phyloP scores from a whole-genome alignment of 2,888 invertebrate species.

The Aleiodes leptofemur region DNA sequence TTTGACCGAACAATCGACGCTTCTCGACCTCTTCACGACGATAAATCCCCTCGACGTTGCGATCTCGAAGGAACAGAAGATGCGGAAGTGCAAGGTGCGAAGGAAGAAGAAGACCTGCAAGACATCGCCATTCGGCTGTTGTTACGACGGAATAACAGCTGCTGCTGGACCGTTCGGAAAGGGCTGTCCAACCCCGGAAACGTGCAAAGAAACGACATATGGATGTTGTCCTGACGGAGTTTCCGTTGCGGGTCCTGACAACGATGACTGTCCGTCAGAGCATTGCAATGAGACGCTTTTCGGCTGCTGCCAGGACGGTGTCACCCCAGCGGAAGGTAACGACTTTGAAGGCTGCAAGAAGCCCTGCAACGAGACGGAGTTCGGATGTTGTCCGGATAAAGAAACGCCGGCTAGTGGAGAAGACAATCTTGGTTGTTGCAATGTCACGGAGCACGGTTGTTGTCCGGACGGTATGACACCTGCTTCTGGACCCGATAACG shows the following conservation, averaged over 20 bases:
- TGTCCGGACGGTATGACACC: constrained; percentile 82
- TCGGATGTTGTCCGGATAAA: constrained; percentile 78
- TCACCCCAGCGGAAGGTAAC: constrained; percentile 87
- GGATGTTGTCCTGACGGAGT: constrained; percentile 92
- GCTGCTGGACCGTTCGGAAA: constrained; percentile 90
- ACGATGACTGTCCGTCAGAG: constrained; percentile 85
- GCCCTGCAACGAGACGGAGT: constrained; percentile 78
- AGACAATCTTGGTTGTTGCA: constrained; percentile 74
- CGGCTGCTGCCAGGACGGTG: constrained; percentile 91
- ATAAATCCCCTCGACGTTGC: constrained; percentile 77
- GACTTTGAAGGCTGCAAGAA: constrained; percentile 89
- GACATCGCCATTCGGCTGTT: constrained; percentile 86
- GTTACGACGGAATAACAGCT: constrained; percentile 85
- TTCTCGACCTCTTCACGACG: constrained; percentile 77
- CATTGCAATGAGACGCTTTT: constrained; percentile 87
- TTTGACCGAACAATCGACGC: constrained; percentile 62
- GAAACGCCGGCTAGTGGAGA: constrained; percentile 73
- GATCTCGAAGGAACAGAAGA: constrained; percentile 75
- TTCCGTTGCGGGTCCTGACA: constrained; percentile 85
- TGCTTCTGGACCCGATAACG: constrained; percentile 80
- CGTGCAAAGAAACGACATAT: constrained; percentile 85
- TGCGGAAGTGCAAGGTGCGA: constrained; percentile 79
- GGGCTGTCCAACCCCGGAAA: constrained; percentile 85
- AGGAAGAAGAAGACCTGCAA: constrained; percentile 80
- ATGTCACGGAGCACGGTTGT: constrained; percentile 79